Percentiles rank a stretch among this genome's conserved stretches.
Conservation (phyloP, 2,888 invertebrate species). For the Drosophila setosimentum region DNA sequence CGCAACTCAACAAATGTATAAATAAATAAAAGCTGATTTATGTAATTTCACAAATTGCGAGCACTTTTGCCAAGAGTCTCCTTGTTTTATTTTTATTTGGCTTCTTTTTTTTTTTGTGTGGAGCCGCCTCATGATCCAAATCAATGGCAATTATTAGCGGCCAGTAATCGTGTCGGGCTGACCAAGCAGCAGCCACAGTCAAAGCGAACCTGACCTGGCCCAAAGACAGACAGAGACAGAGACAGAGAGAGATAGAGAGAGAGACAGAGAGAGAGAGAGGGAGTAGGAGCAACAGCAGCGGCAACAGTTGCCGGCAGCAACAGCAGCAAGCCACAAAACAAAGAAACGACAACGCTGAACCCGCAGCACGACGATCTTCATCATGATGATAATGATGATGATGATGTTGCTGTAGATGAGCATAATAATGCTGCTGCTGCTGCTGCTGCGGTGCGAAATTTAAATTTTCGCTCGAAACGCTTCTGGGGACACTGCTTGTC, state of each 20-base stretch:
- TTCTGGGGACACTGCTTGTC: conserved; percentile 78
- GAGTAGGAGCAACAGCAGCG: conserved; percentile 21
- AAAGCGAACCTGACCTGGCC: conserved; percentile 60
- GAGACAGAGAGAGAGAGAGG: conserved; percentile 12
- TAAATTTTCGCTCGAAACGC: conserved; percentile 82
- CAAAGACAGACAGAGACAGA: conserved; percentile 24
- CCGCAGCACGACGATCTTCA: conserved; percentile 47
- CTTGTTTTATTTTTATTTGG: conserved; percentile 15
- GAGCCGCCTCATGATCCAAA: conserved; percentile 62
- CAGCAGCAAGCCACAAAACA: conserved; percentile 54
- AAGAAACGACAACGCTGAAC: conserved; percentile 57
- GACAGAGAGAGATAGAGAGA: conserved; percentile 7
- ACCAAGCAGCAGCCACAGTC: conserved; percentile 47
- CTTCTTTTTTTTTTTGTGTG: conserved; percentile 19
- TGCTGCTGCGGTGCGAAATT: conserved; percentile 77
- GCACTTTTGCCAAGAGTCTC: conserved; percentile 35
- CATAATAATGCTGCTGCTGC: conserved; percentile 10
- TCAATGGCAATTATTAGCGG: conserved; percentile 79
- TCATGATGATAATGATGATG: conserved; percentile 28
- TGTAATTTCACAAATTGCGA: conserved; percentile 82
- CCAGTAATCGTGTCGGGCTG: conserved; percentile 72
- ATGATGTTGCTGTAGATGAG: conserved; percentile 11
- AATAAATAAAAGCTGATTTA: conserved; percentile 82
- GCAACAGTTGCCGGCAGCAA: conserved; percentile 18
- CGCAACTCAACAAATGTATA: conserved; percentile 71